phyloP scores from a whole-genome alignment of 2,113 vertebrate species.

The Osmerus eperlanus region DNA sequence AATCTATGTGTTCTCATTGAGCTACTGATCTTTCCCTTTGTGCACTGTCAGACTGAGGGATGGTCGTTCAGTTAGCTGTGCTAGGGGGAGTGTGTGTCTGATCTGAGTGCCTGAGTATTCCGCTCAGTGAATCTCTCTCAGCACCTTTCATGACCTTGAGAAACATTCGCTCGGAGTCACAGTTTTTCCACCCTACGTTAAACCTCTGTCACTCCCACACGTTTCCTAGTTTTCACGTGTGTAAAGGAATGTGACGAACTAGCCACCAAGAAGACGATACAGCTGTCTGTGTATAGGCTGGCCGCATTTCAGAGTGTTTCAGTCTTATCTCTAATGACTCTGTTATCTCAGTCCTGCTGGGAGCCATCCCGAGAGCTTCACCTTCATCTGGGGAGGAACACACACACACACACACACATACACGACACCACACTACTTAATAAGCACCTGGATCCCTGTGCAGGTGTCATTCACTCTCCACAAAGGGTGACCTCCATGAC shows the following conservation, averaged over 20 bases:
- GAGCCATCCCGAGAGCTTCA: slow-evolving; percentile 33
- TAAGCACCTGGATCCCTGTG: slow-evolving; percentile 23
- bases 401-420: slow-evolving; percentile 20
- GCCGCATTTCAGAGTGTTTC: too few species aligned
- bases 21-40: too few species aligned
- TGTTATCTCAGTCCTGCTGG: slow-evolving; percentile 32
- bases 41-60: too few species aligned
- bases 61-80: too few species aligned
- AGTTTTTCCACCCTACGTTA: too few species aligned
- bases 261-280: background rate
- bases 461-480: slow-evolving; percentile 18
- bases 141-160: slow-evolving; percentile 11
- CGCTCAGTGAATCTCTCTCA: slow-evolving; percentile 23
- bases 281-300: background rate
- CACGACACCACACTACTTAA: slow-evolving; percentile 21
- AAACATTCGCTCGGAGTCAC: slow-evolving; percentile 13
- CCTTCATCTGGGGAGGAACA: slow-evolving; percentile 33
- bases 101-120: too few species aligned
- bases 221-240: background rate
- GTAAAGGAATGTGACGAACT: slow-evolving; percentile 32
- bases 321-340: slow-evolving; percentile 23
- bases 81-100: too few species aligned
- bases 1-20: too few species aligned
- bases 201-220: background rate
- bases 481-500: slow-evolving; percentile 4